Evolutionary conservation across 2,888 invertebrate genomes (phyloP).

Genomic region (Thumatha senex): DNA sequence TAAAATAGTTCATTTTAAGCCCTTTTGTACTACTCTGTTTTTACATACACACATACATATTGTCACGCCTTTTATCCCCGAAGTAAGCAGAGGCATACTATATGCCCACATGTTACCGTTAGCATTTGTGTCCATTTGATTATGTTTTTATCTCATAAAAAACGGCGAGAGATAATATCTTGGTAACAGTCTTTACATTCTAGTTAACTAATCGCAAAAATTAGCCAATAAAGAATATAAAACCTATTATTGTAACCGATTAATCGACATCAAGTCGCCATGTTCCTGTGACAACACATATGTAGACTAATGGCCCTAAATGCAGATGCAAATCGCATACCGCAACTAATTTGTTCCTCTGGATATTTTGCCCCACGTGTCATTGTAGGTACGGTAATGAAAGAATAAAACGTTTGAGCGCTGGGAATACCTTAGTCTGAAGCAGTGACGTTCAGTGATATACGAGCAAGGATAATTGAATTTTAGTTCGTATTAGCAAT

Average conservation of each 20-base stretch:
- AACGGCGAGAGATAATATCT: no score
- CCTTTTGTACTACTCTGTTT: no score
- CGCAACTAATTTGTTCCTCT: slow-evolving; percentile 56
- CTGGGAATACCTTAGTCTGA: neutral
- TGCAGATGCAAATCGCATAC: slow-evolving; percentile 63
- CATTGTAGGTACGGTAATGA: slow-evolving; percentile 3
- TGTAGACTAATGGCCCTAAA: slow-evolving; percentile 21
- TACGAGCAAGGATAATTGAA: neutral
- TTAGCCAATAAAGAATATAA: no score
- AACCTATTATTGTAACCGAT: slow-evolving; percentile 10
- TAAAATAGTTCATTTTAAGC: no score
- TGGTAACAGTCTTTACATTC: no score
- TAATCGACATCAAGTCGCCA: slow-evolving; percentile 17
- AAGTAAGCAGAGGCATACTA: no score
- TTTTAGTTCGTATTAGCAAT: neutral
- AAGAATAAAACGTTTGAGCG: slow-evolving; percentile 2
- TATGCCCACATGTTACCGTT: no score
- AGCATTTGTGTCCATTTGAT: no score
- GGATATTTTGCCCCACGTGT: slow-evolving; percentile 42
- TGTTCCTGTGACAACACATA: slow-evolving; percentile 19
- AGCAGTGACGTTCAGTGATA: neutral
- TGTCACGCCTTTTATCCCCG: no score
- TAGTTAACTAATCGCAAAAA: no score
- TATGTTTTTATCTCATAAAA: no score
- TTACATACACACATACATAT: no score